Evolutionary conservation across 2,113 vertebrate genomes (phyloP), one percentile per base, ranked within the genome.

Genomic region (Gasterosteus nipponicus): DNA sequence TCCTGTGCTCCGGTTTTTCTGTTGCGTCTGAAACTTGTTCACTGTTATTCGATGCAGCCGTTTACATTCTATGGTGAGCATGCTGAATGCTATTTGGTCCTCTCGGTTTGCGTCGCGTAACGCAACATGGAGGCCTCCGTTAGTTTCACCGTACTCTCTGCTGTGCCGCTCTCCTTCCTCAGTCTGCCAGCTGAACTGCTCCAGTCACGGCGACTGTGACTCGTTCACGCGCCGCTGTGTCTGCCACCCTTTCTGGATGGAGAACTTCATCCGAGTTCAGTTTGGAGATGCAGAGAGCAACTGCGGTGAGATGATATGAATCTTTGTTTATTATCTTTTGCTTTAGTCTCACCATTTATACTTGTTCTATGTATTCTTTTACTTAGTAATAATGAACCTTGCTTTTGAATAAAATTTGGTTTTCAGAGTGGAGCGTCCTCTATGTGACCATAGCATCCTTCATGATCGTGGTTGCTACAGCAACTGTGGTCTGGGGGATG

Each of bases 161-260:
- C 47, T 29, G 6, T 19, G 18, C 84, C 44, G 22, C 33, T 77
- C 86, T 80, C 61, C 78, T 7, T 82, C 77, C 73, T 64, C 83
- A 99, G 98, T 97, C 0, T 99, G 98, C 87, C 98, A 99, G 93
- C 82, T 99, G 75, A 97, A 98, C 94, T 99, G 98, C 91, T 99
- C 98, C 0, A 89, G 96, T 77, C 98, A 99, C 0, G 98, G 98
- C 0, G 96, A 95, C 78, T 99, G 98, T 0, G 95, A 99, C 83
- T 95, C 97, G 0, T 97, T 97, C 92, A 98, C 96, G 39, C 96
- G 97, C 33, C 94, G 96, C 54, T 99, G 98, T 0, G 68, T 98
- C 87, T 99, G 98, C 5, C 97, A 97, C 64, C 97, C 97, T 0
- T 99, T 99, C 87, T 99, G 98, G 98, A 99, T 99, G 98, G 97